Base-by-base conservation (phyloP, 2,888 invertebrate genomes). In the Hofmannophila pseudospretella region DNA sequence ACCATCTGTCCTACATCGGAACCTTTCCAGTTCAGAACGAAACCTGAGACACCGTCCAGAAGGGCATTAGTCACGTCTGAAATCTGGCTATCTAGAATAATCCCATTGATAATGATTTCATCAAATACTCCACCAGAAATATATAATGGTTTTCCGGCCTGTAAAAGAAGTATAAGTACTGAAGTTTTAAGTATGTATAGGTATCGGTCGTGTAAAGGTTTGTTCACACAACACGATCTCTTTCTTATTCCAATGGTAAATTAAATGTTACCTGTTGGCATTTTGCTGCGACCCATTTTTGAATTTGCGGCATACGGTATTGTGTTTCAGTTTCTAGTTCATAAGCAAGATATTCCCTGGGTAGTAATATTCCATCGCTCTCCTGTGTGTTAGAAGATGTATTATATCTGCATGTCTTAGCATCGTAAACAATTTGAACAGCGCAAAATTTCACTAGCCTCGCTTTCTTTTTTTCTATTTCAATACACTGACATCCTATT, bases 71-170 rank as follows among this genome's bases (percentile, higher is more conserved):
- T 54, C 0, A 77, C 58, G 42, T 80, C 77, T 23, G 66, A 49
- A 36, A 69, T 46, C 43, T 84, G 80, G 4, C 41, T 46, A 23
- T 54, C 50, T 5, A 28, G 23, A 13, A 62, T 41, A 1, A 33
- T 8, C 2, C 73, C 73, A 34, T 11, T 45, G 3, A 19, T 7
- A 0, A 78, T 38, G 4, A 62, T 50, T 7, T 51, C 40, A 22
- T 52, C 41, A 16, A 73, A 68, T 9, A 81, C 44, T 14, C 63
- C 67, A 1, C 81, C 81, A 1, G 76, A 77, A 33, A 84, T 27
- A 41, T 54, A 75, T 4, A 71, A 58, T 7, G 78, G 77, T 51
- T 74, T 81, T 1, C 82, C 79, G 19, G 52, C 65, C 82, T 84
- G 33, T 3, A 60, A 58, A n/a, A 5, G 8, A 11, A n/a, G 20